Evolutionary conservation across 1,140 invertebrate species (phyloP), one percentile per base, ranked within the genome.

Genomic region (Ladona fulva): DNA sequence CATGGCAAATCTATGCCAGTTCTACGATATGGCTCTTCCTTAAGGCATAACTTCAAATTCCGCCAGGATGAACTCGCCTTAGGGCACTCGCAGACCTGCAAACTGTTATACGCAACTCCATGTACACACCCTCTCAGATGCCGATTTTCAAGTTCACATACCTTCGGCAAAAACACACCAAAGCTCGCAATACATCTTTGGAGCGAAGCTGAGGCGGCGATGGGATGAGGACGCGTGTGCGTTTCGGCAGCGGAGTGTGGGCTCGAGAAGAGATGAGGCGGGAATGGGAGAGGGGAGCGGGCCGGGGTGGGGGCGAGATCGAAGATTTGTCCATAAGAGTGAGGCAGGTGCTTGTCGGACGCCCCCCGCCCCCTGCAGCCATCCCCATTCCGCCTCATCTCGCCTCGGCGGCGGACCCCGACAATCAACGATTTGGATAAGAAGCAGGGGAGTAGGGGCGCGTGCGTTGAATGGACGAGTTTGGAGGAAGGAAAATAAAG

Each of bases 401-500:
- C 44, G 44, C 44, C 44, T 52, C 1, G n/a, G n/a, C n/a, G 52
- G 16, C 52, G 12, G 52, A 22, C 52, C 52, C 3, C 52, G 52
- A 66, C 52, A 66, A 66, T 66, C 52, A 66, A 66, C 52, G 52
- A 66, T 66, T 66, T 66, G 52, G 52, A 66, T 66, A 66, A 22
- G 16, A 66, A 22, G 19, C 44, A 52, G 10, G 19, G 44, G 44
- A 52, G 19, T 52, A 19, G 52, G 12, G 52, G 52, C 52, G 52
- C 52, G 52, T 66, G 52, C 52, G 52, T 66, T 12, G 44, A 11
- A 19, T 10, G 19, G 44, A 10, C 44, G 44, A 10, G 44, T 52
- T 10, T 52, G 52, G 52, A 22, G 52, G 52, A 66, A 66, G 44
- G 44, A 66, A 66, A 3, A 66, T 66, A 19, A 6, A 22, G 3